These are phyloP conservation scores for Cyprinodon diabolis DNA, from an alignment of 2,797 vertebrate species.

Conservation along the genomic window DNA sequence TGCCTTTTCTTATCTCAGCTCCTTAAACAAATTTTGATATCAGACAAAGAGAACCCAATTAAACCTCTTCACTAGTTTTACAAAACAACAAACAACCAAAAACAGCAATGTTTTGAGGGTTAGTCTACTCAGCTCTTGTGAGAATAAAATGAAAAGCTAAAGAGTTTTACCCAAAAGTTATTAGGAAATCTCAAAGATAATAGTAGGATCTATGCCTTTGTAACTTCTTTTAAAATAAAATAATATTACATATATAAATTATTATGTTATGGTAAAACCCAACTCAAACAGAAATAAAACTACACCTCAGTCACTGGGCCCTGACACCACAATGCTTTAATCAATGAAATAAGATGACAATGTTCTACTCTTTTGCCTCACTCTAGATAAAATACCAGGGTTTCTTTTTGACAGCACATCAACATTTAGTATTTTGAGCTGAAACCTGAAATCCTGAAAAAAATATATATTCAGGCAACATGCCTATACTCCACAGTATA, in stretches of 20 bases:
- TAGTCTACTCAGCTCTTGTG: not conserved
- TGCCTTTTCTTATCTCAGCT: no score
- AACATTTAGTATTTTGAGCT: no score
- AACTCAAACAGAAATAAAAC: no score
- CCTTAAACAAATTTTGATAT: no score
- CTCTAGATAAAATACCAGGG: not conserved
- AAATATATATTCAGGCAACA: not conserved
- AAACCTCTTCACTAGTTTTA: not conserved
- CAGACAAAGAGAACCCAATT: no score
- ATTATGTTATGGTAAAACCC: not conserved
- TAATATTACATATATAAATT: not conserved
- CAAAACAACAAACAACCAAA: not conserved
- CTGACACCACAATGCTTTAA: no score
- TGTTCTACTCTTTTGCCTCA: not conserved
- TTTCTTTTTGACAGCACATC: not conserved
- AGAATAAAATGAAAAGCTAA: not conserved
- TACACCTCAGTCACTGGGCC: no score
- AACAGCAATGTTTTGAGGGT: not conserved
- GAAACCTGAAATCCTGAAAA: not conserved
- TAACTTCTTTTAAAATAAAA: not conserved
- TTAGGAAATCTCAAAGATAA: not conserved
- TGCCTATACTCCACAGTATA: no score
- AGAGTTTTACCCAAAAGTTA: not conserved
- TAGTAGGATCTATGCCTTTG: not conserved
- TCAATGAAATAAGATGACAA: no score